These are phyloP conservation scores for Macaria notata DNA, from an alignment of 2,888 invertebrate genomes.

Conservation along the genomic window DNA sequence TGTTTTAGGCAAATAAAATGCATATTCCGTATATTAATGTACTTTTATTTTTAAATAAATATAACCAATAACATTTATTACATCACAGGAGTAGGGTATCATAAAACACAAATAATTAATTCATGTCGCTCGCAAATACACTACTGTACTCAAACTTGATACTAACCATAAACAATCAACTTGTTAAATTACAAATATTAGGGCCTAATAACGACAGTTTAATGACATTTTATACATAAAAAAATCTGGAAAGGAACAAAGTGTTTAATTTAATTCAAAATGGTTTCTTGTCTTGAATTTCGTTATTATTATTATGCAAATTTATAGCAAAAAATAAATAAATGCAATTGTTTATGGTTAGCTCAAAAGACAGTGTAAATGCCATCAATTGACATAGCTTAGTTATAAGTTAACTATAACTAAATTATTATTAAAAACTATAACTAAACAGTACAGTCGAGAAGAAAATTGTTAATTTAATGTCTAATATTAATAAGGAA, in stretches of 20 bases:
- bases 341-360: slow-evolving; percentile 26
- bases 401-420: slow-evolving; percentile 54
- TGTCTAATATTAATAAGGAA: slow-evolving; percentile 26
- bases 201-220: too few species aligned
- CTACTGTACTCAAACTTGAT: slow-evolving; percentile 44
- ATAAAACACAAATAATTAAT: slow-evolving; percentile 74
- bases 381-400: slow-evolving; percentile 73
- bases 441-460: slow-evolving; percentile 41
- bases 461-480: slow-evolving; percentile 27
- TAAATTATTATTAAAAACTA: slow-evolving; percentile 58
- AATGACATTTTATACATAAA: too few species aligned
- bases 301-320: too few species aligned
- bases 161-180: slow-evolving; percentile 42
- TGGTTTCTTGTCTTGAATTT: too few species aligned
- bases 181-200: too few species aligned
- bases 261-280: too few species aligned
- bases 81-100: slow-evolving; percentile 82
- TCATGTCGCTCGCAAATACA: slow-evolving; percentile 52
- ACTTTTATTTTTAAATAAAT: slow-evolving; percentile 81
- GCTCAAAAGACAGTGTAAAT: slow-evolving; percentile 42
- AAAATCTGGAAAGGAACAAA: too few species aligned
- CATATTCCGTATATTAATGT: slow-evolving; percentile 71
- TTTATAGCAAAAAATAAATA: too few species aligned
- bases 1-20: slow-evolving; percentile 28
- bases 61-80: slow-evolving; percentile 83